Base-by-base conservation (phyloP, 2,888 invertebrate genomes). In the Chalcis sispes region DNA sequence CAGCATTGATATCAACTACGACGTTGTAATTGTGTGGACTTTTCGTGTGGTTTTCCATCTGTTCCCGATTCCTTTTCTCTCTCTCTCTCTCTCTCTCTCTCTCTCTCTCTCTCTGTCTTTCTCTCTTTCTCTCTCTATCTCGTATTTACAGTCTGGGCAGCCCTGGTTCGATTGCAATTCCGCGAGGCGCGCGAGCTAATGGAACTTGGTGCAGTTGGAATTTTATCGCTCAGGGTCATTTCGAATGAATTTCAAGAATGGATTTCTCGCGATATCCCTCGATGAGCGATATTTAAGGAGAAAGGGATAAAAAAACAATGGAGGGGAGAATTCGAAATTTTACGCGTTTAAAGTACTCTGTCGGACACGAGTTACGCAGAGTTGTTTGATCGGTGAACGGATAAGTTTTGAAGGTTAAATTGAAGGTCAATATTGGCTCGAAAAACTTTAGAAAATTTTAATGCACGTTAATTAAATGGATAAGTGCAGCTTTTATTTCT, bases 211-310 rank as follows among this genome's bases (percentile, higher is more conserved):
- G 32, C 52, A 50, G 50, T 25, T 50, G n/a, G 52, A 66, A 36
- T 66, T 66, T 54, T 54, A 42, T 66, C 66, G 66, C 36, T 66
- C 10, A 66, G 40, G 40, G 65, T 64, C 64, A 46, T 64, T 64
- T 42, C 29, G 29, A 18, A 18, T 20, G 48, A 52, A 65, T 65
- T 61, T 42, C 62, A 23, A 46, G 46, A 2, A 25, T 52, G 13
- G 52, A 23, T 3, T 3, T 46, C n/a, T 50, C 50, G 20, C 20
- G 20, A 20, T 50, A 3, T 15, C 13, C 15, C 15, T 8, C 42
- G 42, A 42, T 42, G 15, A 42, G 42, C 42, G 4, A n/a, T n/a
- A n/a, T n/a, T n/a, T n/a, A 20, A 18, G 20, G 48, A 20, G 18
- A 20, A 2, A 2, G 18, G 18, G 18, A 48, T 5, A 48, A 48